Base-by-base conservation (phyloP, 2,113 vertebrate species). In the Podarcis muralis region DNA sequence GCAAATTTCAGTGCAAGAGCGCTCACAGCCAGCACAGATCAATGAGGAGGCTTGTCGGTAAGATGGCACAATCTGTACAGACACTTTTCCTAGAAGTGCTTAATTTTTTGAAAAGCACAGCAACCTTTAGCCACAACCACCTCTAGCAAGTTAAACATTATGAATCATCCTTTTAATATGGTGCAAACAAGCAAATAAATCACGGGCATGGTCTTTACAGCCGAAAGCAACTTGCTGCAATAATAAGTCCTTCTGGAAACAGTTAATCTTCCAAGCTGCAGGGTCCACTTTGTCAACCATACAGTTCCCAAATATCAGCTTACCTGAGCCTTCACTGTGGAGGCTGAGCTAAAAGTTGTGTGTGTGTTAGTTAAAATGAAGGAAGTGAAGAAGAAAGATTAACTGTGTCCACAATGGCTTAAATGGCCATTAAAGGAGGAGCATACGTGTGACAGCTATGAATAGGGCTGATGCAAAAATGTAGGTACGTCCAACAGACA, bases 101-200 rank as follows among this genome's bases (percentile, higher is more conserved):
- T 74, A 16, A 22, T 62, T 88, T 53, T 75, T 76, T 81, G 66
- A 85, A 85, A 74, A 75, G 35, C 77, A 65, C 32, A 25, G 57
- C 69, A 72, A 65, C 35, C 32, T 82, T 82, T 88, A 59, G 4
- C 35, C 32, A 43, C 15, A 37, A 74, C 43, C 86, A 76, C 53
- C 20, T 57, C 59, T 71, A 85, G 83, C 40, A 75, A 81, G 16
- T 75, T 74, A 89, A 80, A 89, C n/a, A 75, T 25, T 18, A 27
- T 66, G 69, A 85, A 74, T 66, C 68, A 89, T 89, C 4, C 84
- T 75, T 84, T 79, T 74, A 74, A 85, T 74, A 43, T 23, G 30
- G 22, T 40, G 53, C 3, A 72, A 86, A 57, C 18, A 35, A 89
- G 59, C 32, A 77, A 84, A 89, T 43, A 83, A 16, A 27, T 35